A percentile compares a stretch with the other conserved stretches of the same genome.
phyloP scores from a whole-genome alignment of 2,113 vertebrate genomes.

The Marmota monax region DNA sequence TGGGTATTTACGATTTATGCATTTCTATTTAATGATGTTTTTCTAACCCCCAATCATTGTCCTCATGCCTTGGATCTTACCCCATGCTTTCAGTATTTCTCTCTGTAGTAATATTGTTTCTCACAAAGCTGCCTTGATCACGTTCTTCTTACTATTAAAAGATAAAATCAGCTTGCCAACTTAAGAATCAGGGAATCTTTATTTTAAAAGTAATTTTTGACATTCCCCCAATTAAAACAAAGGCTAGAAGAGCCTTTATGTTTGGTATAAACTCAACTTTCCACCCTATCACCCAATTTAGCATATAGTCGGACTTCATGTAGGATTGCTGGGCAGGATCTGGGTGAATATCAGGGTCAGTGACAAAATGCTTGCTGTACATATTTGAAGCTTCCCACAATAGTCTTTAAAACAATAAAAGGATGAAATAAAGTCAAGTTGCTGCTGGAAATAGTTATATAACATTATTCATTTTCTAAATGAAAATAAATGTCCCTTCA shows the following conservation, averaged over 20 bases:
- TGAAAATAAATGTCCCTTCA: slow-evolving; percentile 5
- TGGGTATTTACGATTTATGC: not conserved
- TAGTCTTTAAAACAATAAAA: slow-evolving; percentile 55
- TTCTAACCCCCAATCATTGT: not conserved
- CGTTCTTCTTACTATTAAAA: slow-evolving; percentile 32
- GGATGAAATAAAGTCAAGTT: slow-evolving; percentile 4
- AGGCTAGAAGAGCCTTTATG: not conserved
- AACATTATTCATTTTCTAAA: not conserved
- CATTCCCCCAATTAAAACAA: slow-evolving; percentile 11
- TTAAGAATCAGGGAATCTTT: slow-evolving; percentile 44
- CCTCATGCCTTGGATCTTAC: not conserved
- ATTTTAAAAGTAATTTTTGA: not conserved
- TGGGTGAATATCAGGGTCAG: not conserved
- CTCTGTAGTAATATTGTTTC: not conserved
- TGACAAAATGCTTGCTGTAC: not conserved
- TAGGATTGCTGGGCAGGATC: not conserved
- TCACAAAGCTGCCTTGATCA: not conserved
- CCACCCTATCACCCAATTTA: not conserved
- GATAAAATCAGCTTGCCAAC: slow-evolving; percentile 25
- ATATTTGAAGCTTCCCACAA: not conserved
- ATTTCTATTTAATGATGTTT: not conserved
- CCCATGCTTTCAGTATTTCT: not conserved
- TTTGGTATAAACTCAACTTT: not conserved
- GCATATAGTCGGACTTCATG: slow-evolving; percentile 31
- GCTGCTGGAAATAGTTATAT: not conserved